Evolutionary conservation across 1,140 invertebrate genomes (phyloP).

Genomic region (Pinna nobilis): DNA sequence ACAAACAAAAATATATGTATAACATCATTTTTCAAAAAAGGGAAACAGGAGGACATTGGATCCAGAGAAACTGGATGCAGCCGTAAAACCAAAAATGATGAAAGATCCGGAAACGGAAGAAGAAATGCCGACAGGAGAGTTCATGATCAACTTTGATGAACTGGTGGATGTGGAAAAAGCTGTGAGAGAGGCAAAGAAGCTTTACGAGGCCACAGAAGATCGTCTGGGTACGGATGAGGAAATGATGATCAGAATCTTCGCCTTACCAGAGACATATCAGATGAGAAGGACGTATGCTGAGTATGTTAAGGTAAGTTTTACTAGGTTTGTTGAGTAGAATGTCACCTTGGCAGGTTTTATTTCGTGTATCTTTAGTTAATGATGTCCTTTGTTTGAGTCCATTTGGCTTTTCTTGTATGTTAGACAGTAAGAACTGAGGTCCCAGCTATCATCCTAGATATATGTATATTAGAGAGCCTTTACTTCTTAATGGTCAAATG

Average conservation of each 20-base stretch:
- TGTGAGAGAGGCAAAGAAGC: slow-evolving; percentile 52
- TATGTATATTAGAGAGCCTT: neutral
- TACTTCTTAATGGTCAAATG: too few species aligned
- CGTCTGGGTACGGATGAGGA: slow-evolving; percentile 76
- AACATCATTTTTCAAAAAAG: too few species aligned
- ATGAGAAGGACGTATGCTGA: slow-evolving; percentile 67
- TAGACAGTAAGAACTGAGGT: too few species aligned
- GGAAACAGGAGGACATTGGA: slow-evolving; percentile 53
- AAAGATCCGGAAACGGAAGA: too few species aligned
- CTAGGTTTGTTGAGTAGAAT: neutral
- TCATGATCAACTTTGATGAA: slow-evolving; percentile 60
- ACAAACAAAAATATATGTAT: too few species aligned
- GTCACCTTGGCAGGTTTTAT: too few species aligned
- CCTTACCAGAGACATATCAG: slow-evolving; percentile 60
- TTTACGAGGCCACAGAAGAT: slow-evolving; percentile 72
- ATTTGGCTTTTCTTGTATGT: too few species aligned
- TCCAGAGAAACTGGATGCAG: slow-evolving; percentile 46
- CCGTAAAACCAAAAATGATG: slow-evolving; percentile 56
- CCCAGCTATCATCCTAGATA: neutral
- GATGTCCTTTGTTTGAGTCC: too few species aligned
- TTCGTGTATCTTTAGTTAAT: too few species aligned
- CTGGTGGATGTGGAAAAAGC: slow-evolving; percentile 51
- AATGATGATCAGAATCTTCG: slow-evolving; percentile 65
- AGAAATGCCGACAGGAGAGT: slow-evolving; percentile 59
- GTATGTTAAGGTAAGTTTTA: slow-evolving; percentile 64